Conservation (phyloP, 2,113 vertebrate genomes). For the Myotis lucifugus region DNA sequence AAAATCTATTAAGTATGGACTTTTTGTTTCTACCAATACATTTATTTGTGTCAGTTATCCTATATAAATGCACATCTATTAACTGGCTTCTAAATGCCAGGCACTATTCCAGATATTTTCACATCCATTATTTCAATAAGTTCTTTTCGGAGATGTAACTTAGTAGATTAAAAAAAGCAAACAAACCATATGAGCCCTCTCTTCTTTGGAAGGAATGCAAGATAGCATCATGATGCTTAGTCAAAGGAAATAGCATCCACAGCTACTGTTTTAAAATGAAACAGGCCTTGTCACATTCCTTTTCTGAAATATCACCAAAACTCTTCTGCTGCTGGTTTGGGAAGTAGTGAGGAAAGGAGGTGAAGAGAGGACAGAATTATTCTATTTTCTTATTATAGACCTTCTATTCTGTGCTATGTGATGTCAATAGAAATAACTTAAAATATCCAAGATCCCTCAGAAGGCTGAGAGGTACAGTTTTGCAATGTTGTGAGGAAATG, state of each 20-base stretch:
- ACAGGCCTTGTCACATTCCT: conserved; percentile 5
- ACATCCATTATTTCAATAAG: background rate
- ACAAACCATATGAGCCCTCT: background rate
- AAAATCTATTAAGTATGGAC: background rate
- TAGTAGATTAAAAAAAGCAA: background rate
- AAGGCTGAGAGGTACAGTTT: background rate
- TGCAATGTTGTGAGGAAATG: background rate
- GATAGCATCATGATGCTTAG: background rate
- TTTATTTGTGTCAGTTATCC: background rate
- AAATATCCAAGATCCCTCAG: background rate
- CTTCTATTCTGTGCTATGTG: conserved; percentile 1
- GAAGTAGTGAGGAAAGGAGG: background rate
- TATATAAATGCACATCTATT: background rate
- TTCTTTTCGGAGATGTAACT: background rate
- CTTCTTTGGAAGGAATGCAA: background rate
- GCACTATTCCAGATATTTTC: background rate
- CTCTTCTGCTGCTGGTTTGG: background rate
- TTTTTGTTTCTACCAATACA: background rate
- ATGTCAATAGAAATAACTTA: conserved; percentile 30
- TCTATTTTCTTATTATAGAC: conserved; percentile 46
- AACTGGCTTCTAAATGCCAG: background rate
- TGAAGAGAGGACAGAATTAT: conserved; percentile 24
- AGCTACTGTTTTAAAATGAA: conserved; percentile 42
- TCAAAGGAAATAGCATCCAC: background rate
- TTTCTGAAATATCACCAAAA: conserved; percentile 10